A percentile compares a stretch with the other conserved stretches of the same genome.
Evolutionary conservation across 2,113 vertebrate genomes (phyloP).

Genomic region (Prionailurus viverrinus): DNA sequence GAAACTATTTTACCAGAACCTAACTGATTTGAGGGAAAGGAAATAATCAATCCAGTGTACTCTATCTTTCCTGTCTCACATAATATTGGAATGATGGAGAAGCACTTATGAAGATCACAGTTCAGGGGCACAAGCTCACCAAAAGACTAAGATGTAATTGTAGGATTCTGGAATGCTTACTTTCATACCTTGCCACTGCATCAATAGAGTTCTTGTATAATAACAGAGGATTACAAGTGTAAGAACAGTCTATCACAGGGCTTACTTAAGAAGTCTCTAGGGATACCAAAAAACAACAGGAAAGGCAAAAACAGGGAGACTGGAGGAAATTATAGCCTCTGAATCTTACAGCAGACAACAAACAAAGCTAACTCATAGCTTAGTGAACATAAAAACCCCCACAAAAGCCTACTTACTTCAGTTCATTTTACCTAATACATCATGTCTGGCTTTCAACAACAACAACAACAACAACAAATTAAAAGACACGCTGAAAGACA

Average conservation of each 20-base stretch:
- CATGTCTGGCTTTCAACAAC: not conserved
- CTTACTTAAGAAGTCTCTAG: not conserved
- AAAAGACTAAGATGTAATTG: not conserved
- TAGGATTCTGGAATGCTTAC: not conserved
- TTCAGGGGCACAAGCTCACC: too few relatives aligned
- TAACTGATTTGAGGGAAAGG: not conserved
- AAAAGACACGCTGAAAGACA: not conserved
- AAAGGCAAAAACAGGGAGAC: not conserved
- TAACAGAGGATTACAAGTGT: not conserved
- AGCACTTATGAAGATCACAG: not conserved
- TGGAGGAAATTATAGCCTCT: not conserved
- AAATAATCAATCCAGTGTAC: not conserved
- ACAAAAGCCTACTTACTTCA: not conserved
- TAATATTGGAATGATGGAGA: not conserved
- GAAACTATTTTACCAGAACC: not conserved
- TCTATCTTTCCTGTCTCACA: not conserved
- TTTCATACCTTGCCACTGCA: not conserved
- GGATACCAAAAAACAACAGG: not conserved
- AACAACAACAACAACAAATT: not conserved
- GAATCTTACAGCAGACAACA: not conserved
- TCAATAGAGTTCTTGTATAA: too few relatives aligned
- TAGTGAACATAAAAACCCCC: not conserved
- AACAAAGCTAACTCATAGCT: not conserved
- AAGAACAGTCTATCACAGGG: not conserved
- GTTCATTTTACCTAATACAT: not conserved